Evolutionary conservation across 1,140 invertebrate genomes (phyloP).

Genomic region (Platorchestia sp.): DNA sequence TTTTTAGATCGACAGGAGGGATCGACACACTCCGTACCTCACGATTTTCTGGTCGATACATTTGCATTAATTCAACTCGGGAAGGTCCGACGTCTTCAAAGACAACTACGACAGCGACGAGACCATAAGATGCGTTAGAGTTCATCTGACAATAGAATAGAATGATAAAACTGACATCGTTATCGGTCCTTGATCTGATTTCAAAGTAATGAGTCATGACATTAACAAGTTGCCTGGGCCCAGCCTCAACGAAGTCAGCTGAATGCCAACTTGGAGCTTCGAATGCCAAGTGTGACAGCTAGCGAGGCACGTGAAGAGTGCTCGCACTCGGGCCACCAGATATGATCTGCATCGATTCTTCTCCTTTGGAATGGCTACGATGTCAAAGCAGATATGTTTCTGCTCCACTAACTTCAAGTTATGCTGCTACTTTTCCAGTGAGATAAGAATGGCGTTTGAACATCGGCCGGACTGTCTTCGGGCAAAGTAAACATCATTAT

Average conservation of each 20-base stretch:
- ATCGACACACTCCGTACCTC: not conserved
- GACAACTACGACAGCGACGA: not conserved
- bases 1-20: not conserved
- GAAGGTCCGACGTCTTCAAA: not conserved
- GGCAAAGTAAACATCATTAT: slow-evolving; percentile 47
- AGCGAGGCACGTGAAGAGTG: not conserved
- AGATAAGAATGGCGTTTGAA: slow-evolving; percentile 53
- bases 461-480: slow-evolving; percentile 47
- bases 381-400: slow-evolving; percentile 52
- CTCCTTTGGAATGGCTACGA: slow-evolving; percentile 27
- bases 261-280: slow-evolving; percentile 2
- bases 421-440: slow-evolving; percentile 8
- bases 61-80: not conserved
- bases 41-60: not conserved
- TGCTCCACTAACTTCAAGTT: slow-evolving; percentile 38
- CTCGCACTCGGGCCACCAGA: not conserved
- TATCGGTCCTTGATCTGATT: slow-evolving; percentile 27
- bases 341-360: slow-evolving; percentile 52
- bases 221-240: slow-evolving; percentile 13
- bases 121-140: not conserved
- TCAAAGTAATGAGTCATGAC: slow-evolving; percentile 37
- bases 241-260: not conserved
- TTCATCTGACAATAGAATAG: slow-evolving; percentile 41
- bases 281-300: slow-evolving; percentile 22
- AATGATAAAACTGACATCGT: slow-evolving; percentile 14